Percentiles rank a stretch among this genome's conserved stretches.
Evolutionary conservation across 92 coral and sea anemone species (phyloP).

Genomic region (Heteractis magnifica): DNA sequence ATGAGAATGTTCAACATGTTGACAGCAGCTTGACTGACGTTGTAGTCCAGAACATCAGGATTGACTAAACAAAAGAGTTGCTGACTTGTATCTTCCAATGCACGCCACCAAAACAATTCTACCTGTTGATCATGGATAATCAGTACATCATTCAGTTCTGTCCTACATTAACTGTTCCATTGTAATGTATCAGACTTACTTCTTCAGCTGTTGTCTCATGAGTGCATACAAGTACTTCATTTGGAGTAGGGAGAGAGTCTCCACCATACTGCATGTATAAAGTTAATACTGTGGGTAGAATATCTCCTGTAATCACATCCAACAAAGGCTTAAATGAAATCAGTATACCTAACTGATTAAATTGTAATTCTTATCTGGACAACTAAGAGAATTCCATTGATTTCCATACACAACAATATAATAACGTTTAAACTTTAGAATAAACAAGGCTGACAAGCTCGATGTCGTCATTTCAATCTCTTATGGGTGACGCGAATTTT

Average conservation of each 20-base stretch:
- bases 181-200: constrained; percentile 31
- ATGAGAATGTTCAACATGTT: constrained; percentile 42
- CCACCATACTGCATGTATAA: constrained; percentile 58
- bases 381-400: no score
- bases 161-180: no score
- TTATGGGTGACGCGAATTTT: neutral
- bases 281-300: constrained; percentile 50
- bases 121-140: constrained; percentile 28
- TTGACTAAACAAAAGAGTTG: constrained; percentile 66
- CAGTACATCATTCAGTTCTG: neutral
- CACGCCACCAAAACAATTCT: constrained; percentile 75
- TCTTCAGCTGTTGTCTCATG: constrained; percentile 77
- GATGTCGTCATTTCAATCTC: no score
- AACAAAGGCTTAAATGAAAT: no score
- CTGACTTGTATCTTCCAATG: constrained; percentile 46
- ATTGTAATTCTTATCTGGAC: neutral
- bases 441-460: no score
- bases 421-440: no score
- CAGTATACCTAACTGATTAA: no score
- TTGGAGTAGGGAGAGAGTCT: constrained; percentile 54
- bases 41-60: constrained; percentile 69
- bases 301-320: constrained; percentile 34
- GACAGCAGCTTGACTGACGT: constrained; percentile 64
- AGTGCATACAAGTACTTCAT: constrained; percentile 68
- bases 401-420: no score